phyloP scores from a whole-genome alignment of 2,888 invertebrate genomes.

The Desoria tigrina region DNA sequence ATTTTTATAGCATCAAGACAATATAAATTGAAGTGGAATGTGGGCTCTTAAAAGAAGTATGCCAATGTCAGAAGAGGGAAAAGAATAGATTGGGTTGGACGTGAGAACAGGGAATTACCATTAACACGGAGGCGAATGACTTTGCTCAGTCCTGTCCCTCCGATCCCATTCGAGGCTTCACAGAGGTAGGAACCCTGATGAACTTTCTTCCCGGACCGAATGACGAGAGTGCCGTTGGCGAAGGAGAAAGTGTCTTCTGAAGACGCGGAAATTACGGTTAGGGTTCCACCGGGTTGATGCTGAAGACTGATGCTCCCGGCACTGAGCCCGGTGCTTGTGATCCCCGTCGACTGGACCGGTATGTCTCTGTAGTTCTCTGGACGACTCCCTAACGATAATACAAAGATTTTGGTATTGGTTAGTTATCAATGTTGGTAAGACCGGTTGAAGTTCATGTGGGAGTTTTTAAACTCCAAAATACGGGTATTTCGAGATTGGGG shows the following conservation, averaged over 20 bases:
- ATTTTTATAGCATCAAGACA: no score
- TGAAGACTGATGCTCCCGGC: conserved; percentile 12
- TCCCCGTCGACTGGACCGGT: conserved; percentile 23
- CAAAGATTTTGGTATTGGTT: no score
- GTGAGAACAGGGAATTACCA: conserved; percentile 46
- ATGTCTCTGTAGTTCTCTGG: conserved; percentile 51
- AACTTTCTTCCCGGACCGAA: conserved; percentile 45
- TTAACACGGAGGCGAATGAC: conserved; percentile 55
- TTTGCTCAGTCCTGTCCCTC: conserved; percentile 57
- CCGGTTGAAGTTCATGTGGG: no score
- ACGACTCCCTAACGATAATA: conserved; percentile 40
- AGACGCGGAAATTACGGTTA: neutral
- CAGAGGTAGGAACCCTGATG: conserved; percentile 57
- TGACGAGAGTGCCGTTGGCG: conserved; percentile 53
- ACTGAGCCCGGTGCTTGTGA: neutral
- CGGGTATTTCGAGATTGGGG: no score
- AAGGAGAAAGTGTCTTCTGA: conserved; percentile 43
- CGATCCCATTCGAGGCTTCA: conserved; percentile 57
- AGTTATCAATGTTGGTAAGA: no score
- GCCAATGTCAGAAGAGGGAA: neutral
- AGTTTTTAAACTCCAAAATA: no score
- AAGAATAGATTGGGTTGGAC: conserved; percentile 10
- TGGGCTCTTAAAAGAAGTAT: no score
- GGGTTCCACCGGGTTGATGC: conserved; percentile 16
- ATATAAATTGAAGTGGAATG: no score